These are phyloP conservation scores for Mastacembelus armatus DNA, from an alignment of 2,797 vertebrate genomes.

Conservation along the genomic window DNA sequence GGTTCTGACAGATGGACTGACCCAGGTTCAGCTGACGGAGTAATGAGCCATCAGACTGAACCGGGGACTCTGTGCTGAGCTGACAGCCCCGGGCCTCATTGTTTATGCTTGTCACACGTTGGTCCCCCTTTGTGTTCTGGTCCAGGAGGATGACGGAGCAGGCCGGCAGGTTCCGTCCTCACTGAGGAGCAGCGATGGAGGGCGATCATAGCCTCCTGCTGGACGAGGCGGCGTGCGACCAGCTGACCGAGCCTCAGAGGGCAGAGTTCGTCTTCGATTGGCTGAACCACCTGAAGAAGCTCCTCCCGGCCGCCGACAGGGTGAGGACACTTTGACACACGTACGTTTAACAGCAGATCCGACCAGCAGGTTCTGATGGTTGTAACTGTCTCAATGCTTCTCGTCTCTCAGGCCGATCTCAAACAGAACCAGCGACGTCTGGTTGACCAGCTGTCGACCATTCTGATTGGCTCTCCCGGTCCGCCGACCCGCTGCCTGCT, in stretches of 20 bases:
- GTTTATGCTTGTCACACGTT: too few relatives aligned
- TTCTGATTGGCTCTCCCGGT: slow-evolving; percentile 91
- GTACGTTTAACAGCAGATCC: too few relatives aligned
- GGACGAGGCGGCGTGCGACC: slow-evolving; percentile 84
- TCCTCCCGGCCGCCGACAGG: slow-evolving; percentile 44
- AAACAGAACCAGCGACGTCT: slow-evolving; percentile 90
- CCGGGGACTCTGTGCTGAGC: too few relatives aligned
- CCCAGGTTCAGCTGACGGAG: too few relatives aligned
- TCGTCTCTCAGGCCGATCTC: slow-evolving; percentile 81
- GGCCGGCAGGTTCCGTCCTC: neutral
- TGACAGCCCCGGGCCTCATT: too few relatives aligned
- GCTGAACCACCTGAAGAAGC: slow-evolving; percentile 88
- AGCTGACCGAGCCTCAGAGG: slow-evolving; percentile 87
- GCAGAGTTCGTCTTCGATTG: slow-evolving; percentile 90
- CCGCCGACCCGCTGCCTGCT: slow-evolving; percentile 90
- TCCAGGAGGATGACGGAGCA: slow-evolving; percentile 23
- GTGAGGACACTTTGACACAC: too few relatives aligned
- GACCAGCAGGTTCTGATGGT: neutral
- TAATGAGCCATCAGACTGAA: too few relatives aligned
- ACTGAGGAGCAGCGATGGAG: slow-evolving; percentile 84
- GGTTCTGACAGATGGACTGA: too few relatives aligned
- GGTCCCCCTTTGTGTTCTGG: slow-evolving; percentile 11
- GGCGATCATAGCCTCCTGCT: slow-evolving; percentile 89
- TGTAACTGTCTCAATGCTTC: neutral
- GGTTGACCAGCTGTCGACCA: slow-evolving; percentile 86